These are phyloP conservation scores for Listronotus oregonensis DNA, from an alignment of 1,140 invertebrate species.

Conservation along the genomic window DNA sequence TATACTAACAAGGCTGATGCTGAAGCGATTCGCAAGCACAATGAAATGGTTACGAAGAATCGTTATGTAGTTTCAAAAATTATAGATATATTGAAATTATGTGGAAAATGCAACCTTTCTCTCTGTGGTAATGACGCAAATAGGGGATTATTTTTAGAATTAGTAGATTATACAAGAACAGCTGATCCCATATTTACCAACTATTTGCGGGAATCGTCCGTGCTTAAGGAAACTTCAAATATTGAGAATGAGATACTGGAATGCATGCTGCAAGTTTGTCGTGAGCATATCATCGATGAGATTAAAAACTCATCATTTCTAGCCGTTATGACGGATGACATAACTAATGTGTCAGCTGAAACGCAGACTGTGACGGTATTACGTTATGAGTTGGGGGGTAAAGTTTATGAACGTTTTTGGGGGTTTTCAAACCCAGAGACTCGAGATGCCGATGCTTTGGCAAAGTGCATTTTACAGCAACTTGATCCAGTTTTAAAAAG, in stretches of 20 bases:
- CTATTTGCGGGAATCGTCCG: slow-evolving; percentile 43
- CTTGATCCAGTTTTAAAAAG: no score
- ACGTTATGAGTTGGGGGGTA: no score
- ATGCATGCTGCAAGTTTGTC: slow-evolving; percentile 45
- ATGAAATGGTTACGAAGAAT: slow-evolving; percentile 51
- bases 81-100: slow-evolving; percentile 46
- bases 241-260: slow-evolving; percentile 53
- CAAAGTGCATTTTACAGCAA: no score
- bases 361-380: no score
- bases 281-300: slow-evolving; percentile 47
- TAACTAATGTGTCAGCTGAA: no score
- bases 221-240: slow-evolving; percentile 48
- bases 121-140: slow-evolving; percentile 46
- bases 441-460: no score
- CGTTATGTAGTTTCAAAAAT: slow-evolving; percentile 49
- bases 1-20: slow-evolving; percentile 24
- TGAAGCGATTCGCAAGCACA: slow-evolving; percentile 36
- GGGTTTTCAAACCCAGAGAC: no score
- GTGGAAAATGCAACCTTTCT: slow-evolving; percentile 44
- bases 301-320: slow-evolving; percentile 26
- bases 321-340: no score
- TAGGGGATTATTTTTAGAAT: slow-evolving; percentile 35
- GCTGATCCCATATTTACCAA: slow-evolving; percentile 43
- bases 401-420: no score
- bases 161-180: slow-evolving; percentile 36